These are phyloP conservation scores for Papilio protenor DNA, from an alignment of 2,888 invertebrate species.

Conservation along the genomic window DNA sequence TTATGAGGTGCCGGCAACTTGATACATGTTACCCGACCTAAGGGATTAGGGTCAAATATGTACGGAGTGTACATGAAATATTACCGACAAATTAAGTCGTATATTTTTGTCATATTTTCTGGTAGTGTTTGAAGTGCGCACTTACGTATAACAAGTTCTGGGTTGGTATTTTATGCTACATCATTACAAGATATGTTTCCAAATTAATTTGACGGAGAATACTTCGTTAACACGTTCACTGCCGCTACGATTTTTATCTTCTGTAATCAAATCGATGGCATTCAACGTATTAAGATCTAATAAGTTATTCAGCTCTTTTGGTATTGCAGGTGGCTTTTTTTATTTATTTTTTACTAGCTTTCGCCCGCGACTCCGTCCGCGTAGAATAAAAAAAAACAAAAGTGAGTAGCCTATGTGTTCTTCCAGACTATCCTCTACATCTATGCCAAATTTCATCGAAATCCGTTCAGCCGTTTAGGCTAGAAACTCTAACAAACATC, in stretches of 20 bases:
- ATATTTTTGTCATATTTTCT: neutral
- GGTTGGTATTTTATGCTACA: neutral
- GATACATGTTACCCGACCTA: conserved; percentile 9
- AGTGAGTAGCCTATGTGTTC: too few relatives aligned
- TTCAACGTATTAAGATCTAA: neutral
- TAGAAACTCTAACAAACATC: too few relatives aligned
- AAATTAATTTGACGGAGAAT: neutral
- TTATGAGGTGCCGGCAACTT: conserved; percentile 33
- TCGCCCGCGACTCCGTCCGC: too few relatives aligned
- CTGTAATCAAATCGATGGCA: neutral
- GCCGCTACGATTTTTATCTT: neutral
- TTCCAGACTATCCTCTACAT: too few relatives aligned
- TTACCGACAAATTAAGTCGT: neutral
- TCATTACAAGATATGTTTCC: neutral
- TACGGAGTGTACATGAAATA: neutral
- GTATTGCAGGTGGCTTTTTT: too few relatives aligned
- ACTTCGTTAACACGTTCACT: neutral
- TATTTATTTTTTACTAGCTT: too few relatives aligned
- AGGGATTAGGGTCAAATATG: conserved; percentile 18
- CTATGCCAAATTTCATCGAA: too few relatives aligned
- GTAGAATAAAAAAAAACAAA: too few relatives aligned
- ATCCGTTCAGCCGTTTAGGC: too few relatives aligned
- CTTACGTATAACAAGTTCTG: neutral
- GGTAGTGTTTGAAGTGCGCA: neutral
- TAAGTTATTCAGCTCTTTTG: neutral